Percentiles rank a stretch among this genome's conserved stretches.
phyloP scores from a whole-genome alignment of 2,888 invertebrate species.

The Sycophila texana region DNA sequence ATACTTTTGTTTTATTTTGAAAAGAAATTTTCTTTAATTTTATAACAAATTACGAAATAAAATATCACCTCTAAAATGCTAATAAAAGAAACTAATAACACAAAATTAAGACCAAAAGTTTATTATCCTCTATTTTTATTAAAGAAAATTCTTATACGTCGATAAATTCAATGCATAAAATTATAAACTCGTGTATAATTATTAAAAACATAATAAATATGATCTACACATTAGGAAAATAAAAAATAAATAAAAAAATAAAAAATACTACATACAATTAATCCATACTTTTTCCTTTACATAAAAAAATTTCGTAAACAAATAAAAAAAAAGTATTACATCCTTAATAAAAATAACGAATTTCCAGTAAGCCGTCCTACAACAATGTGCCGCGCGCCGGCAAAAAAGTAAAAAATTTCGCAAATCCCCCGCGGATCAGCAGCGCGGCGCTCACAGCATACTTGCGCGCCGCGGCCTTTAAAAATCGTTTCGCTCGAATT shows the following conservation, averaged over 20 bases:
- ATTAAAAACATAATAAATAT: not conserved
- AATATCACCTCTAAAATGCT: not conserved
- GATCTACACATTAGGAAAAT: no score
- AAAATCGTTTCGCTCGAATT: conserved; percentile 10
- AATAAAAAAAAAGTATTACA: no score
- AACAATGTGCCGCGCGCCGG: not conserved
- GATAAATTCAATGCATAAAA: not conserved
- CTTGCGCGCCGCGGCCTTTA: conserved; percentile 4
- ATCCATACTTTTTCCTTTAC: no score
- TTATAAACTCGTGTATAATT: not conserved
- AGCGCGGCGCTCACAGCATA: not conserved
- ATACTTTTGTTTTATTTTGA: no score
- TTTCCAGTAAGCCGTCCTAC: not conserved
- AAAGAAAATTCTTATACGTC: not conserved
- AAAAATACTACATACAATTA: no score
- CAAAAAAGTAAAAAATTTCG: not conserved
- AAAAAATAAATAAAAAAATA: not conserved
- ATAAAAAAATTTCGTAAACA: no score
- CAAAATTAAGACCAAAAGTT: not conserved
- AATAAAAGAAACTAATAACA: not conserved
- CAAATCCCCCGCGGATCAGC: not conserved
- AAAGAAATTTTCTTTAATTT: no score
- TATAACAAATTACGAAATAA: no score
- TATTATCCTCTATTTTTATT: not conserved
- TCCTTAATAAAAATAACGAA: not conserved